Evolutionary conservation across 2,888 invertebrate genomes (phyloP).

Genomic region (Ommatoiulus sabulosus): DNA sequence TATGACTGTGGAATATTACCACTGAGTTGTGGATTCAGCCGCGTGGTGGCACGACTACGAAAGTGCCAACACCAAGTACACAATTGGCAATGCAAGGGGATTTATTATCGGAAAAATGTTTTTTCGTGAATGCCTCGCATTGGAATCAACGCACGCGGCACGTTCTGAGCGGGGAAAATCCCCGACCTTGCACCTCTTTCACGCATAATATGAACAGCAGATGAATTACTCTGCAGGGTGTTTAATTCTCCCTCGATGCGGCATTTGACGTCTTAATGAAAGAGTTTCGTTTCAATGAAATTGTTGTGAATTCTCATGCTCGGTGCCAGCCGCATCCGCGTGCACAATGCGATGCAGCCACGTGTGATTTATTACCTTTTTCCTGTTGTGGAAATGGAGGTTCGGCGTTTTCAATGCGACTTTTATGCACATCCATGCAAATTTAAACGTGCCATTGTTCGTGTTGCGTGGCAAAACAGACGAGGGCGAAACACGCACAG

Average conservation of each 20-base stretch:
- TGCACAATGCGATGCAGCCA: slow-evolving; percentile 37
- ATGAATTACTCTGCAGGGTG: slow-evolving; percentile 36
- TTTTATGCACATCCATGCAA: slow-evolving; percentile 8
- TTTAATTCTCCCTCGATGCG: slow-evolving; percentile 40
- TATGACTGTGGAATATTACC: no score
- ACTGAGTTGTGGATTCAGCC: no score
- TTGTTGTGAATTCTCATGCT: slow-evolving; percentile 42
- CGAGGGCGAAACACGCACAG: slow-evolving; percentile 17
- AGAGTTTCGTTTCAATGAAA: slow-evolving; percentile 47
- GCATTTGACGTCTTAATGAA: slow-evolving; percentile 47
- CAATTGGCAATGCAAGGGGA: no score
- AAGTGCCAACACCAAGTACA: no score
- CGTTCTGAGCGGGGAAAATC: background rate
- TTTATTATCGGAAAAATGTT: no score
- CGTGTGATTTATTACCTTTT: slow-evolving; percentile 45
- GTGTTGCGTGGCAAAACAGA: background rate
- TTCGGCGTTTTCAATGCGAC: background rate
- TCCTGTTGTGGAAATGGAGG: slow-evolving; percentile 47
- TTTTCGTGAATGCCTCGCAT: no score
- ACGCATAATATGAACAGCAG: background rate
- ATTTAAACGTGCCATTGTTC: background rate
- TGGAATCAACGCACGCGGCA: background rate
- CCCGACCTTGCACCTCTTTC: background rate
- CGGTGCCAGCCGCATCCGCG: slow-evolving; percentile 20
- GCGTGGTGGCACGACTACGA: no score